Percentiles rank a stretch among this genome's conserved stretches.
These are phyloP conservation scores for Ctenopoma multispine DNA, from an alignment of 2,797 vertebrate genomes.

Conservation along the genomic window DNA sequence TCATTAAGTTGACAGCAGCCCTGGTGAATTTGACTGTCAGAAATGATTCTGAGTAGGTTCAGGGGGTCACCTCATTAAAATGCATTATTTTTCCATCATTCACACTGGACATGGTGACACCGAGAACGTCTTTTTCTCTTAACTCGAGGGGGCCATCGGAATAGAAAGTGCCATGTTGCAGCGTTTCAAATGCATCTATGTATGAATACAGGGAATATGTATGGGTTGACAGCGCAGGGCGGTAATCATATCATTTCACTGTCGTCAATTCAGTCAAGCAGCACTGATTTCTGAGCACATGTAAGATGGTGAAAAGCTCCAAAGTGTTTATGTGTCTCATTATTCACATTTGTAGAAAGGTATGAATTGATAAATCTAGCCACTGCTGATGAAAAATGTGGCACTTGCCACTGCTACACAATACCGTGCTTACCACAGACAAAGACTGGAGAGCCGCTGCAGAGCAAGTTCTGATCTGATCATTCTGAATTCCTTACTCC, in stretches of 20 bases:
- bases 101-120: slow-evolving; percentile 27
- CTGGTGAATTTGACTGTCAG: slow-evolving; percentile 45
- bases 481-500: not conserved
- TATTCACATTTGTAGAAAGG: slow-evolving; percentile 34
- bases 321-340: slow-evolving; percentile 32
- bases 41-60: slow-evolving; percentile 64
- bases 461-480: slow-evolving; percentile 12
- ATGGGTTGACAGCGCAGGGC: not conserved
- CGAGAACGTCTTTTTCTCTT: slow-evolving; percentile 46
- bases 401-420: not conserved
- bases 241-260: slow-evolving; percentile 24
- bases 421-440: not conserved
- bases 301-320: slow-evolving; percentile 15
- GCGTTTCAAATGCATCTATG: slow-evolving; percentile 1
- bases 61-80: slow-evolving; percentile 74
- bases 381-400: not conserved
- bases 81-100: slow-evolving; percentile 55
- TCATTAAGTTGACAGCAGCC: slow-evolving; percentile 53
- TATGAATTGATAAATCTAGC: slow-evolving; percentile 6
- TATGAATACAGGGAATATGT: not conserved
- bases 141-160: slow-evolving; percentile 23
- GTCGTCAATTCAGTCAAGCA: slow-evolving; percentile 32
- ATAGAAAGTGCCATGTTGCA: slow-evolving; percentile 27
- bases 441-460: not conserved
- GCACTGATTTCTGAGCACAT: slow-evolving; percentile 16